These are phyloP conservation scores for Brassicogethes aeneus DNA, from an alignment of 2,888 invertebrate genomes.

Conservation along the genomic window DNA sequence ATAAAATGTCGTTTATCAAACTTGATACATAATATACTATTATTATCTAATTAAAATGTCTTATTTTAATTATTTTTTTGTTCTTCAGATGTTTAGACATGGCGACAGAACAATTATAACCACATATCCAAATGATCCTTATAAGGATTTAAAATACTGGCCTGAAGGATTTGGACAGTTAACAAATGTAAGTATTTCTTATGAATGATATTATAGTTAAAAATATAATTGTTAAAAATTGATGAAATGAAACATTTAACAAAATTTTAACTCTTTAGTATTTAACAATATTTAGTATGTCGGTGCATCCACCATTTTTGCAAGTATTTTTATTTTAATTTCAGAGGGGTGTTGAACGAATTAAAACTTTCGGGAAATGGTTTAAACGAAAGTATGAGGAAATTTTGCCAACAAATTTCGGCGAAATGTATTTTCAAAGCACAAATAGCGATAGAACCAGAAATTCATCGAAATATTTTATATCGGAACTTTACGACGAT, in stretches of 20 bases:
- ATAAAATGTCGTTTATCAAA: not conserved
- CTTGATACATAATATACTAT: not conserved
- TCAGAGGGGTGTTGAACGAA: not conserved
- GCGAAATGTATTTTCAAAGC: not conserved
- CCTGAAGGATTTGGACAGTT: constrained; percentile 80
- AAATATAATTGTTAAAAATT: no score
- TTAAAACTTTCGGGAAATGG: not conserved
- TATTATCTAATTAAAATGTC: not conserved
- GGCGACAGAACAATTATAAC: constrained; percentile 80
- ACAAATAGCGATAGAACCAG: not conserved
- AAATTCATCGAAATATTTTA: not conserved
- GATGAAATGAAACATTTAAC: no score
- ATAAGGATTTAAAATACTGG: constrained; percentile 64
- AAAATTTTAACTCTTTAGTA: no score
- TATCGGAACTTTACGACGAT: not conserved
- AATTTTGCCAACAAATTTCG: no score
- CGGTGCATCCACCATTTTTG: no score
- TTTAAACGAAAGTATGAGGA: not conserved
- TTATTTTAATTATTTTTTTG: no score
- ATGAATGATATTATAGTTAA: no score
- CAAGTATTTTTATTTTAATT: not conserved
- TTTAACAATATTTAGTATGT: no score
- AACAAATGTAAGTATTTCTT: constrained; percentile 64
- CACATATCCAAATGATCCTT: constrained; percentile 78
- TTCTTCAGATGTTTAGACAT: constrained; percentile 66